These are phyloP conservation scores for Deroptyus accipitrinus DNA, from an alignment of 2,113 vertebrate species.

Conservation along the genomic window DNA sequence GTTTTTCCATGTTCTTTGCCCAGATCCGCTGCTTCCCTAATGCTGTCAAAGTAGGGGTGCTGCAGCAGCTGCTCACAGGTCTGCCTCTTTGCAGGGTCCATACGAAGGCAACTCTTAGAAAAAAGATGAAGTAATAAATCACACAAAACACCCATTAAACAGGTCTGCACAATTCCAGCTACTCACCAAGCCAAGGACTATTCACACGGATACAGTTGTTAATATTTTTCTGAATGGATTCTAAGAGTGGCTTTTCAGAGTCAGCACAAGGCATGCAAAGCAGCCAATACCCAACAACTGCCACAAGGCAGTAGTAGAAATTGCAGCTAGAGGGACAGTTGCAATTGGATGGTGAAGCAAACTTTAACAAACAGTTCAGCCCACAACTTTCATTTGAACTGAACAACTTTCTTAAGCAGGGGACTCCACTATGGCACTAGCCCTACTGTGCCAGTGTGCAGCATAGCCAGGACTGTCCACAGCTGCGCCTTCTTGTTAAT, in stretches of 20 bases:
- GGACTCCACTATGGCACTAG: background rate
- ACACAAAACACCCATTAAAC: fast-evolving
- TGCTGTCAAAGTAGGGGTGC: conserved; percentile 88
- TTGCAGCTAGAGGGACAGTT: background rate
- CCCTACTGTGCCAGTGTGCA: background rate
- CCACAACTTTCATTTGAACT: background rate
- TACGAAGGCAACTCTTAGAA: conserved; percentile 84
- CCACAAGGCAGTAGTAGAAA: fast-evolving
- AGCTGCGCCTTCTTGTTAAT: background rate
- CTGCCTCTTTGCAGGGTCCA: conserved; percentile 88
- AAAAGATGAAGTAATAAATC: background rate
- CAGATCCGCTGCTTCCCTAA: conserved; percentile 71
- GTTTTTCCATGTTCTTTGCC: conserved; percentile 74
- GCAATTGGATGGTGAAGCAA: background rate
- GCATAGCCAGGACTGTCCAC: background rate
- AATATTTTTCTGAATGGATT: background rate
- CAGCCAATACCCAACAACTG: background rate
- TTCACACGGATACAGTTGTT: fast-evolving
- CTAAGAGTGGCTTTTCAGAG: background rate
- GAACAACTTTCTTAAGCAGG: background rate
- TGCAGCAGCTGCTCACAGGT: conserved; percentile 88
- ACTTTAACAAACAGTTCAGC: background rate
- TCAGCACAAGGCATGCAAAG: background rate
- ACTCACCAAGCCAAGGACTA: fast-evolving
- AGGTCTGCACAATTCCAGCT: background rate